A percentile compares a stretch with the other conserved stretches of the same genome.
Evolutionary conservation across 2,113 vertebrate species (phyloP).

Genomic region (Spea multiplicata): DNA sequence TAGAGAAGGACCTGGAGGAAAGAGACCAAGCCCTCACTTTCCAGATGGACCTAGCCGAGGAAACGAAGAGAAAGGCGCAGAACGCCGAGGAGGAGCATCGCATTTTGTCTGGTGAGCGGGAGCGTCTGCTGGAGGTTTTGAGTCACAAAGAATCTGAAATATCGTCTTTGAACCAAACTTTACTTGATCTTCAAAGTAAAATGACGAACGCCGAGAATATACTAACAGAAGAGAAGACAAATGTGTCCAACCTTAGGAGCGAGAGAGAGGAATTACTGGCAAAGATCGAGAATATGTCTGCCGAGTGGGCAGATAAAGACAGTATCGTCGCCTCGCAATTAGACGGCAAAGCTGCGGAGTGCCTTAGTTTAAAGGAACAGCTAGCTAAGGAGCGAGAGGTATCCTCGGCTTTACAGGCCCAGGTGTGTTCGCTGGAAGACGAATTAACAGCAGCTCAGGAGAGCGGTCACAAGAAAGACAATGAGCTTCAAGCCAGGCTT

Average conservation of each 20-base stretch:
- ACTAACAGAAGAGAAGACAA: slow-evolving; percentile 56
- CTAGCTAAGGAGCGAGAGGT: slow-evolving; percentile 64
- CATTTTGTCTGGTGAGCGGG: slow-evolving; percentile 61
- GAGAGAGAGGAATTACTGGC: slow-evolving; percentile 66
- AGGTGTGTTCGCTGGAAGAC: slow-evolving; percentile 57
- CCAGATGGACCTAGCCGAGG: slow-evolving; percentile 57
- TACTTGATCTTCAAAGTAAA: slow-evolving; percentile 59
- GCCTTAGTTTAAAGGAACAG: slow-evolving; percentile 55
- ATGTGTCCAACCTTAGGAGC: slow-evolving; percentile 55
- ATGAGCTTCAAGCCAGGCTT: slow-evolving; percentile 53
- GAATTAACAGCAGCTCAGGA: slow-evolving; percentile 59
- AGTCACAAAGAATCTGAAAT: slow-evolving; percentile 54
- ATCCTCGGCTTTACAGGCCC: slow-evolving; percentile 57
- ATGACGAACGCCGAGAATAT: slow-evolving; percentile 57
- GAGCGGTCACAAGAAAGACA: slow-evolving; percentile 60
- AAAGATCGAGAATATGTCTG: slow-evolving; percentile 59
- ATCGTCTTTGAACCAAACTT: slow-evolving; percentile 54
- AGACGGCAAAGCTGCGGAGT: slow-evolving; percentile 69
- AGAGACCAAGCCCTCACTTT: slow-evolving; percentile 59
- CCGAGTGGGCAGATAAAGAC: slow-evolving; percentile 61
- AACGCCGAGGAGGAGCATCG: slow-evolving; percentile 60
- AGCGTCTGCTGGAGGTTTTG: slow-evolving; percentile 62
- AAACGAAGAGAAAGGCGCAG: slow-evolving; percentile 54
- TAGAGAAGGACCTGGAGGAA: slow-evolving; percentile 60
- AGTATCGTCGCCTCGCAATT: slow-evolving; percentile 60